Conservation (phyloP, 2,113 vertebrate species). For the Bothrops jararaca region DNA sequence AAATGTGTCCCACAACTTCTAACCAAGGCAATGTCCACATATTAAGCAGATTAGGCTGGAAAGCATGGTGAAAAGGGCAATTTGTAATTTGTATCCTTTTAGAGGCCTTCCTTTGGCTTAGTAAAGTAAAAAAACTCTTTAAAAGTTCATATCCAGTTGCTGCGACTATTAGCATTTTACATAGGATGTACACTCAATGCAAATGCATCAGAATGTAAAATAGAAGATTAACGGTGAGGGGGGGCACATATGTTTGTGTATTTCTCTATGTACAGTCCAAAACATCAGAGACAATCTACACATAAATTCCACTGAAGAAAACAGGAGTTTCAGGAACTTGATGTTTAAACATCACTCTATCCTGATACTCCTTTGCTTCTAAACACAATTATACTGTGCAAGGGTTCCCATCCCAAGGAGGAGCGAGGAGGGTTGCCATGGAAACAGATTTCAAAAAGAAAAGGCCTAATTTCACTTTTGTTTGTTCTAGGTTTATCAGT, state of each 20-base stretch:
- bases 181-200: neutral
- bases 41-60: neutral
- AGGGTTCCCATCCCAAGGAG: neutral
- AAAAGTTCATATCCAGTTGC: neutral
- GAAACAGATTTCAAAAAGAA: slow-evolving; percentile 10
- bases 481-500: slow-evolving; percentile 11
- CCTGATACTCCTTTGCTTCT: slow-evolving; percentile 13
- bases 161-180: neutral
- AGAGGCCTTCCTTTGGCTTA: neutral
- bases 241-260: neutral
- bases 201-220: neutral
- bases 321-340: slow-evolving; percentile 19
- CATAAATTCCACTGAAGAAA: neutral
- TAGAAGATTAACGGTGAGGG: neutral
- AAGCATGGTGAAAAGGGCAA: neutral
- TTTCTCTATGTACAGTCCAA: neutral
- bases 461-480: neutral
- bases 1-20: neutral
- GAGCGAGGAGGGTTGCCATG: neutral
- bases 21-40: neutral
- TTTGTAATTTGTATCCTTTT: neutral
- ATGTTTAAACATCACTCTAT: neutral
- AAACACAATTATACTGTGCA: neutral
- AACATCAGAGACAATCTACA: neutral
- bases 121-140: neutral